Evolutionary conservation across 2,888 invertebrate species (phyloP).

Genomic region (Sinelater perroti): DNA sequence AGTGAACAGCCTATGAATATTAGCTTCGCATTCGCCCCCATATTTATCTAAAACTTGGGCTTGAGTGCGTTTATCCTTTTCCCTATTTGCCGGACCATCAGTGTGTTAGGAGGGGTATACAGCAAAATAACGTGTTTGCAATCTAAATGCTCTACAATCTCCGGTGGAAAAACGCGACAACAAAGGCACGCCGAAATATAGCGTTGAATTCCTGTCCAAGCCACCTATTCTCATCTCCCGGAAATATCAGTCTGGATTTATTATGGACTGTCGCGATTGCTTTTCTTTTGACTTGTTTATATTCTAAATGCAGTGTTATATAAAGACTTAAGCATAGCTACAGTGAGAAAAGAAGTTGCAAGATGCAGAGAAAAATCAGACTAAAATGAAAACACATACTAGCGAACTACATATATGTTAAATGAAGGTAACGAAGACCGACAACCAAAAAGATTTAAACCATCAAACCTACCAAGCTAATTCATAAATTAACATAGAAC

Average conservation of each 20-base stretch:
- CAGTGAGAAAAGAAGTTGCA: too few species aligned
- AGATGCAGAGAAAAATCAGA: too few species aligned
- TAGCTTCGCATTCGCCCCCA: conserved; percentile 99
- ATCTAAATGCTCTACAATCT: conserved; percentile 91
- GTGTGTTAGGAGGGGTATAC: conserved; percentile 97
- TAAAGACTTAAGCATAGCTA: too few species aligned
- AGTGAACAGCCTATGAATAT: conserved; percentile 92
- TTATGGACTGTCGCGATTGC: conserved; percentile 86
- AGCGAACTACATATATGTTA: too few species aligned
- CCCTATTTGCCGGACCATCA: conserved; percentile 99
- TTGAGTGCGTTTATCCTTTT: conserved; percentile 99
- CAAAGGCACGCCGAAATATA: conserved; percentile 97
- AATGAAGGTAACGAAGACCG: too few species aligned
- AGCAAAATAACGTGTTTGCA: conserved; percentile 98
- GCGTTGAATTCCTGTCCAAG: conserved; percentile 96
- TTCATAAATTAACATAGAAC: too few species aligned
- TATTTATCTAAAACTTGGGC: conserved; percentile 98
- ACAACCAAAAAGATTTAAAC: too few species aligned
- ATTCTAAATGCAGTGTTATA: too few species aligned
- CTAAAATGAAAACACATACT: too few species aligned
- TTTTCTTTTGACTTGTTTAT: too few species aligned
- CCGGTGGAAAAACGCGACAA: conserved; percentile 98
- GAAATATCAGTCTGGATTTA: conserved; percentile 99
- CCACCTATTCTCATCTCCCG: conserved; percentile 99
- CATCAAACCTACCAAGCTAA: too few species aligned